These are phyloP conservation scores for Lamellibrachia luymesi DNA, from an alignment of 1,140 invertebrate genomes.

Conservation along the genomic window DNA sequence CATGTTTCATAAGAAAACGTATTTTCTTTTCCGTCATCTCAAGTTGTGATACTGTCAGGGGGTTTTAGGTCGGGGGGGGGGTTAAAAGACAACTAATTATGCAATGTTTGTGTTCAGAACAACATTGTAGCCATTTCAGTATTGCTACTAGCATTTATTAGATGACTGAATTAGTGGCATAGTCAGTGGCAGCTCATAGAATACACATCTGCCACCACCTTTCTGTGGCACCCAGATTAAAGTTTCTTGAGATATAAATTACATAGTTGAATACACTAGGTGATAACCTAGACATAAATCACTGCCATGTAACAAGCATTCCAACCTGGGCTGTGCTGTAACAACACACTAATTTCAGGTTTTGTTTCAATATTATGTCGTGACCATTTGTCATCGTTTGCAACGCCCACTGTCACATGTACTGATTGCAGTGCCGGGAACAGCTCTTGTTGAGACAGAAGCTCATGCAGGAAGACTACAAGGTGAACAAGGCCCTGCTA, in stretches of 20 bases:
- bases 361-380: no score
- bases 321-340: neutral
- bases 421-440: slow-evolving; percentile 70
- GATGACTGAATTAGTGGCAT: no score
- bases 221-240: no score
- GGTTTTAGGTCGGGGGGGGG: no score
- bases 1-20: neutral
- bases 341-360: neutral
- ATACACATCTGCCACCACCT: no score
- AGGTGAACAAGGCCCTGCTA: slow-evolving; percentile 82
- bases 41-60: neutral
- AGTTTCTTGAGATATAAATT: no score
- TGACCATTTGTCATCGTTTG: slow-evolving; percentile 15
- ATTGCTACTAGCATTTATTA: no score
- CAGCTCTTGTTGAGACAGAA: slow-evolving; percentile 82
- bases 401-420: neutral
- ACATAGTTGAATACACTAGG: no score
- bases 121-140: no score
- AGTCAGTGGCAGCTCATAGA: no score
- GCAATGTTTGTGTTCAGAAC: no score
- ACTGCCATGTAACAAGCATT: neutral
- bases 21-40: neutral
- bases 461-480: slow-evolving; percentile 87
- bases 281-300: neutral
- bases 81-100: no score